Conservation (phyloP, 2,888 invertebrate genomes). For the Gasteruption jaculator region DNA sequence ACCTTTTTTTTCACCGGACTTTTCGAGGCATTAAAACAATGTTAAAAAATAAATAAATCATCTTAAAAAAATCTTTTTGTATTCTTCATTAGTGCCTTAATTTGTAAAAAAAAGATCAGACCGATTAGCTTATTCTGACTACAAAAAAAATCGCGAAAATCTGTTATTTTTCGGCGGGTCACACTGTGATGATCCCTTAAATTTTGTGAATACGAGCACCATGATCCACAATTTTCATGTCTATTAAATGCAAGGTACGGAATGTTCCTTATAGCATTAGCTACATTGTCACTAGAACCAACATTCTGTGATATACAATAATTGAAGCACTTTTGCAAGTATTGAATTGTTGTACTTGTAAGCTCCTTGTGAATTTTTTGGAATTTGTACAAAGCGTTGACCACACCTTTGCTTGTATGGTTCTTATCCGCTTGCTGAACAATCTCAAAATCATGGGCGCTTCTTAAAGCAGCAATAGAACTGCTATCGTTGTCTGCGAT, state of each 20-base stretch:
- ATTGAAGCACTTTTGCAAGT: slow-evolving; percentile 6
- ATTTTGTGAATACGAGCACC: no score
- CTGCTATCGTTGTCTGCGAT: slow-evolving; percentile 8
- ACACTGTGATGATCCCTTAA: no score
- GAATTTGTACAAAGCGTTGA: slow-evolving; percentile 4
- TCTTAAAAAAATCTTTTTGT: no score
- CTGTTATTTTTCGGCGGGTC: no score
- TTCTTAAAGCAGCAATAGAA: slow-evolving; percentile 6
- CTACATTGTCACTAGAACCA: slow-evolving; percentile 1
- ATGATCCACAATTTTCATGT: not conserved
- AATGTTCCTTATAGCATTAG: slow-evolving; percentile 1
- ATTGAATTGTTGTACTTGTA: slow-evolving; percentile 2
- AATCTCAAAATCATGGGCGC: slow-evolving; percentile 5
- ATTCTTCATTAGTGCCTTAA: no score
- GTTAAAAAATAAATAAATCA: no score
- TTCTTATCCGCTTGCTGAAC: slow-evolving; percentile 10
- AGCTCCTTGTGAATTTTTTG: slow-evolving; percentile 12
- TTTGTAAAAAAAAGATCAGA: no score
- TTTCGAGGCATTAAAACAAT: no score
- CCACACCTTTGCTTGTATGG: slow-evolving; percentile 12
- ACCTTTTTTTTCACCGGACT: no score
- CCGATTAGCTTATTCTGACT: no score
- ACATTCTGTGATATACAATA: slow-evolving; percentile 6
- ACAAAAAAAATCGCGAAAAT: no score
- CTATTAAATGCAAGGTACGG: not conserved